Evolutionary conservation across 2,888 invertebrate genomes (phyloP), one percentile per base, ranked within the genome.

Genomic region (Tenthredo amoena): DNA sequence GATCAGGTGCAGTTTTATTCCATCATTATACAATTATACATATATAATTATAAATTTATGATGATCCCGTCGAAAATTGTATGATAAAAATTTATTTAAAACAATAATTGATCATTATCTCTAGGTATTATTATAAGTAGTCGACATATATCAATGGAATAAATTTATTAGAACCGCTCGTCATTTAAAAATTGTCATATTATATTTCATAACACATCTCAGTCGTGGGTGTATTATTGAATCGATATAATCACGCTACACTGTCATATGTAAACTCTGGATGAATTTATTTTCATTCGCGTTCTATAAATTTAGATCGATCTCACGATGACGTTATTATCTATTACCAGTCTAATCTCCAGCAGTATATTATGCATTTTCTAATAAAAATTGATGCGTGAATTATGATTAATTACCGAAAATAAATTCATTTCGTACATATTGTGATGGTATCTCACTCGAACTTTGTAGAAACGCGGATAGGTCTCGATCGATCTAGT

Each of bases 1-100:
- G 62, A 84, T 85, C 71, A 37, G 71, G 37, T 37, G 34, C 71
- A 71, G 71, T 71, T 71, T 71, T 71, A 71, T 71, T 71, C 71
- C 31, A 71, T 71, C 7, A 71, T 68, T 10, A 71, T 68, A 65
- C 6, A 58, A 18, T 9, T 68, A 68, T 5, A 37, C 26, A 55
- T 55, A 18, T 6, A 26, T 26, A 12, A 62, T 62, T 62, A 21
- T 10, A 62, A 26, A 62, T 62, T 62, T 4, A 62, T 62, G 10
- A 26, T 21, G n/a, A 18, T 34, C 71, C 31, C 15, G 31, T 37
- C 34, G 7, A 37, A 71, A 71, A 37, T 71, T 71, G 71, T 62
- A 71, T 37, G 1, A 71, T 37, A 18, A 18, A 71, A 71, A 71
- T 37, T 71, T 34, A 71, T 71, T 71, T 71, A 71, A 7, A 71